These are phyloP conservation scores for Sylvietta virens DNA, from an alignment of 2,113 vertebrate genomes.

Conservation along the genomic window DNA sequence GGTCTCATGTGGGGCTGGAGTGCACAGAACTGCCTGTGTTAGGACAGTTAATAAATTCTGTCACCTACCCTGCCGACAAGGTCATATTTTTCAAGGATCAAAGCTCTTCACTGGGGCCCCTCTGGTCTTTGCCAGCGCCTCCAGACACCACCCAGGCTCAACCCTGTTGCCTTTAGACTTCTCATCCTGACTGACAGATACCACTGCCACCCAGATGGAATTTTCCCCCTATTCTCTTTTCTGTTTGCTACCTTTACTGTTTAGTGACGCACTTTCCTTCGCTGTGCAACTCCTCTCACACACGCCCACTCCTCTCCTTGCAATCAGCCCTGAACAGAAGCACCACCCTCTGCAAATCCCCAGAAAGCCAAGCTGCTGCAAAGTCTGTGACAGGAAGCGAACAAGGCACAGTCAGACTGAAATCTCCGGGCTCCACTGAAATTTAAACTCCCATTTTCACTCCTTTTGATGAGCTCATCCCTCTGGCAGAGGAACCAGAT, in stretches of 20 bases:
- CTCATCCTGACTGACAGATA: background rate
- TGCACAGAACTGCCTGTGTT: background rate
- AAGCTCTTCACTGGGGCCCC: background rate
- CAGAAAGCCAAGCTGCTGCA: background rate
- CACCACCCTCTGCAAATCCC: background rate
- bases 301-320: background rate
- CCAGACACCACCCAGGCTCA: background rate
- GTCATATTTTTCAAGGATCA: background rate
- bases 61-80: background rate
- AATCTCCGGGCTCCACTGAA: background rate
- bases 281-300: background rate
- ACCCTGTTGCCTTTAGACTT: accelerated
- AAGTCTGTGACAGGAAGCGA: background rate
- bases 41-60: background rate
- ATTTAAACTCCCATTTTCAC: background rate
- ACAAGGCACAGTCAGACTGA: background rate
- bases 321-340: background rate
- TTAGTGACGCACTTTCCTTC: background rate
- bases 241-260: background rate
- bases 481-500: background rate
- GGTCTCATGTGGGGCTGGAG: background rate
- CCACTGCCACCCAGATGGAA: background rate
- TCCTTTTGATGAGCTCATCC: background rate
- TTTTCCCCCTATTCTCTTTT: background rate
- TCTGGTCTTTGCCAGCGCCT: background rate